A percentile compares a stretch with the other conserved stretches of the same genome.
Conservation (phyloP, 2,888 invertebrate species). For the Eubasilissa splendida region DNA sequence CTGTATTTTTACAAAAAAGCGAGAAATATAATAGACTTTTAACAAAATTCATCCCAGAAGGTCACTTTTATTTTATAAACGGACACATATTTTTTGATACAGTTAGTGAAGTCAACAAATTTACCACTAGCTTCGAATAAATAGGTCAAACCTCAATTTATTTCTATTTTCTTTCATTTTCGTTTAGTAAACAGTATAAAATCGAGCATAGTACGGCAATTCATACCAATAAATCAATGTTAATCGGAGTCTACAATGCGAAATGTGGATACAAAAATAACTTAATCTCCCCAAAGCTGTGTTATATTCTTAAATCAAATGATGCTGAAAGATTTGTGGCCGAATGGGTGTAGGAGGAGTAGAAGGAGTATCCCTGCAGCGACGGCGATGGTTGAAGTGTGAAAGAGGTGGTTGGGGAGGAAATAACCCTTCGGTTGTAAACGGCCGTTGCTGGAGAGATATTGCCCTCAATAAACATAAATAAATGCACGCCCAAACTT, state of each 20-base stretch:
- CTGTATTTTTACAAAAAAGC: too few species aligned
- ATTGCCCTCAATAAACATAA: conserved; percentile 46
- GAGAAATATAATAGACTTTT: too few species aligned
- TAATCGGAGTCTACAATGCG: too few species aligned
- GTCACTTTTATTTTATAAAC: too few species aligned
- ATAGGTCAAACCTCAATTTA: background rate
- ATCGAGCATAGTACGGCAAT: too few species aligned
- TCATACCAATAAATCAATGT: too few species aligned
- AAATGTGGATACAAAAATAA: background rate
- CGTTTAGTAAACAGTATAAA: too few species aligned
- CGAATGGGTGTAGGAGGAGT: background rate
- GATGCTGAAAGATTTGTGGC: conserved; percentile 3
- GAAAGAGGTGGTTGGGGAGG: background rate
- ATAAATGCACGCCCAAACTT: conserved; percentile 48
- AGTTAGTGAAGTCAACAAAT: too few species aligned
- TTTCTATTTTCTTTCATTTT: background rate
- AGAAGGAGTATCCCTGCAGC: conserved; percentile 15
- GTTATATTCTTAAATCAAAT: conserved; percentile 15
- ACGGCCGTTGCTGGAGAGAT: conserved; percentile 32
- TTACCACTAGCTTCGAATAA: background rate
- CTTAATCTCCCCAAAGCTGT: background rate
- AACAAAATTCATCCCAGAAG: too few species aligned
- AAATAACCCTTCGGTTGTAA: conserved; percentile 32
- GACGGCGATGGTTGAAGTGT: background rate
- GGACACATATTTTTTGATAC: too few species aligned